These are phyloP conservation scores for Lateolabrax maculatus DNA, from an alignment of 2,797 vertebrate species.

Conservation along the genomic window DNA sequence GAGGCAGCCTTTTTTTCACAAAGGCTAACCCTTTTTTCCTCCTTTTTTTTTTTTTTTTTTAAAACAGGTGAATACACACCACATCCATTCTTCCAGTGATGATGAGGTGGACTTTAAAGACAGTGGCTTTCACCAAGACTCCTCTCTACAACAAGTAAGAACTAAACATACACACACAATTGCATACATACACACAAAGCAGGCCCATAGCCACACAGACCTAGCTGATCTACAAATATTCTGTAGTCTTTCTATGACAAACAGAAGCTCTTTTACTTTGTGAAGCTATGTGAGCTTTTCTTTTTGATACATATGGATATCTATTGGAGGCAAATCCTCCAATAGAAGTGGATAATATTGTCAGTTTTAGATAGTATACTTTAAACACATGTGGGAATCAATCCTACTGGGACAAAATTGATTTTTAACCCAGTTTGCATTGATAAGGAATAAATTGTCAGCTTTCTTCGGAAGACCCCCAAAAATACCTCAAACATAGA, in stretches of 20 bases:
- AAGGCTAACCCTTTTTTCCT: not conserved
- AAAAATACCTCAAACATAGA: not conserved
- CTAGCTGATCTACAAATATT: not conserved
- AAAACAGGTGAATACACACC: constrained; percentile 93
- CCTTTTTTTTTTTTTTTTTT: too few relatives aligned
- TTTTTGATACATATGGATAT: not conserved
- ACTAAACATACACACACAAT: constrained; percentile 27
- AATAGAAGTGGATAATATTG: not conserved
- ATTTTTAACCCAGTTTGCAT: not conserved
- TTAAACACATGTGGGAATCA: not conserved
- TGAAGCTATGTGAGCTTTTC: not conserved
- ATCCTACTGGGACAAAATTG: too few relatives aligned
- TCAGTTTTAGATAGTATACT: not conserved
- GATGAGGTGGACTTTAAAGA: constrained; percentile 99
- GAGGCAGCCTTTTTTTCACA: not conserved
- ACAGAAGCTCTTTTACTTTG: not conserved
- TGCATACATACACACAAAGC: not conserved
- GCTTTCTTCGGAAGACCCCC: not conserved
- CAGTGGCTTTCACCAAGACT: constrained; percentile 97
- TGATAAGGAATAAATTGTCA: not conserved
- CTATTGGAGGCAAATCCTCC: not conserved
- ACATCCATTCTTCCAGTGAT: constrained; percentile 98
- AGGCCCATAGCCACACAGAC: constrained; percentile 38
- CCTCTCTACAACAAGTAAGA: constrained; percentile 98
- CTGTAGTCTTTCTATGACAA: not conserved